Conservation (phyloP, 1,140 invertebrate species). For the Ips typographus region DNA sequence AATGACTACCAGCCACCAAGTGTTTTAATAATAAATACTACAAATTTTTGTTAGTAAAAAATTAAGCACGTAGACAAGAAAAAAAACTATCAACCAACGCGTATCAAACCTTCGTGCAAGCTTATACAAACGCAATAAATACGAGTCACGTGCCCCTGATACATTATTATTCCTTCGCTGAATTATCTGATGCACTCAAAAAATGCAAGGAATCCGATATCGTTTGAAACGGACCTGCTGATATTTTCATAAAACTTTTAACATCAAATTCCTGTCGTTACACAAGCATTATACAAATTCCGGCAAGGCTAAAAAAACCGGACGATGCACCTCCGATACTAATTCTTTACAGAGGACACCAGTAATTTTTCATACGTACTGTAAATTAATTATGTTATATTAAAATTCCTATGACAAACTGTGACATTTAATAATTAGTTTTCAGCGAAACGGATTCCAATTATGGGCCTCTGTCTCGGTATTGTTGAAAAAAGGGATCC, state of each 20-base stretch:
- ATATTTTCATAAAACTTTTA: slow-evolving; percentile 23
- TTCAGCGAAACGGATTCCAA: slow-evolving; percentile 40
- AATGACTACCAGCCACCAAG: no score
- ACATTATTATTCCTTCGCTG: background rate
- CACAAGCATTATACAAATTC: slow-evolving; percentile 27
- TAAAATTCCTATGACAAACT: slow-evolving; percentile 42
- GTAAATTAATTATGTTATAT: slow-evolving; percentile 43
- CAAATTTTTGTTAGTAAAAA: no score
- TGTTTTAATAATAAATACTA: no score
- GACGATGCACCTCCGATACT: slow-evolving; percentile 23
- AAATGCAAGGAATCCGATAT: slow-evolving; percentile 14
- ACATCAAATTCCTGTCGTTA: slow-evolving; percentile 22
- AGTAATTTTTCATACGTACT: slow-evolving; percentile 38
- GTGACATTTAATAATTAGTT: slow-evolving; percentile 42
- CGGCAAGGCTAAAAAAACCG: slow-evolving; percentile 10
- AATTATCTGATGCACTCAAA: slow-evolving; percentile 3
- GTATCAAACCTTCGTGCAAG: no score
- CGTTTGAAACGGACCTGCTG: slow-evolving; percentile 13
- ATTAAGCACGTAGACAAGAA: slow-evolving; percentile 23
- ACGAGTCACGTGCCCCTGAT: no score
- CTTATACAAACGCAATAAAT: no score
- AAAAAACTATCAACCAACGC: background rate
- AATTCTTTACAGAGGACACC: slow-evolving; percentile 28
- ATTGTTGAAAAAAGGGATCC: slow-evolving; percentile 13
- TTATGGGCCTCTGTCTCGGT: slow-evolving; percentile 28